Evolutionary conservation across 2,888 invertebrate species (phyloP).

Genomic region (Timandra comae): DNA sequence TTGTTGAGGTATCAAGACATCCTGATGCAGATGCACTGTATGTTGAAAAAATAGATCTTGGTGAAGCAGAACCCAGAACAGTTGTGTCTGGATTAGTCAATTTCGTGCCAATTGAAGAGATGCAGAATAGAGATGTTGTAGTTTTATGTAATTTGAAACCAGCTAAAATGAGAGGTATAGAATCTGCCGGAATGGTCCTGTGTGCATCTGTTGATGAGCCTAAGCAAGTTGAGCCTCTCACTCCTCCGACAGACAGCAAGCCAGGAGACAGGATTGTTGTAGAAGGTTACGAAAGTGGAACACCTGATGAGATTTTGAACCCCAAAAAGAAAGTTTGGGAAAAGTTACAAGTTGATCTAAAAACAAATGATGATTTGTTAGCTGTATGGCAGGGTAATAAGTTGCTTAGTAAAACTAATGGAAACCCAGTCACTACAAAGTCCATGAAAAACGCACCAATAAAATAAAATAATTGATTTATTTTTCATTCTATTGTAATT

Average conservation of each 20-base stretch:
- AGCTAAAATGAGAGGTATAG: conserved; percentile 95
- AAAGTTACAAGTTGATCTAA: conserved; percentile 87
- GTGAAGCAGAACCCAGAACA: conserved; percentile 83
- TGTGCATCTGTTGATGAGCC: conserved; percentile 91
- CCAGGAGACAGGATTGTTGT: conserved; percentile 90
- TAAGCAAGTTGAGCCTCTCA: conserved; percentile 89
- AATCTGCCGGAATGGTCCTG: conserved; percentile 95
- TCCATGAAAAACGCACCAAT: conserved; percentile 88
- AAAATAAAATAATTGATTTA: too few species aligned
- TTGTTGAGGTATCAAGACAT: conserved; percentile 88
- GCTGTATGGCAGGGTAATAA: conserved; percentile 93
- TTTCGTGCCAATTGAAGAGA: conserved; percentile 91
- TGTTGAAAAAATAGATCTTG: conserved; percentile 94
- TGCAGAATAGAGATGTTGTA: conserved; percentile 92
- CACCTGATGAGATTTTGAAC: conserved; percentile 90
- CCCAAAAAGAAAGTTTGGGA: conserved; percentile 99
- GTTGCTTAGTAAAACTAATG: conserved; percentile 81
- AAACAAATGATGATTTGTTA: conserved; percentile 81
- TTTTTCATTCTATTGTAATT: too few species aligned
- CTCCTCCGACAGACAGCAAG: conserved; percentile 84
- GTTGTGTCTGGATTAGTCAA: conserved; percentile 94
- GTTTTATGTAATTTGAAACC: conserved; percentile 97
- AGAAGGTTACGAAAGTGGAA: conserved; percentile 87
- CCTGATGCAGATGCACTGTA: conserved; percentile 95
- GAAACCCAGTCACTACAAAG: conserved; percentile 85